Percentiles rank a stretch among this genome's conserved stretches.
Evolutionary conservation across 2,797 vertebrate species (phyloP).

Genomic region (Micromesistius poutassou): DNA sequence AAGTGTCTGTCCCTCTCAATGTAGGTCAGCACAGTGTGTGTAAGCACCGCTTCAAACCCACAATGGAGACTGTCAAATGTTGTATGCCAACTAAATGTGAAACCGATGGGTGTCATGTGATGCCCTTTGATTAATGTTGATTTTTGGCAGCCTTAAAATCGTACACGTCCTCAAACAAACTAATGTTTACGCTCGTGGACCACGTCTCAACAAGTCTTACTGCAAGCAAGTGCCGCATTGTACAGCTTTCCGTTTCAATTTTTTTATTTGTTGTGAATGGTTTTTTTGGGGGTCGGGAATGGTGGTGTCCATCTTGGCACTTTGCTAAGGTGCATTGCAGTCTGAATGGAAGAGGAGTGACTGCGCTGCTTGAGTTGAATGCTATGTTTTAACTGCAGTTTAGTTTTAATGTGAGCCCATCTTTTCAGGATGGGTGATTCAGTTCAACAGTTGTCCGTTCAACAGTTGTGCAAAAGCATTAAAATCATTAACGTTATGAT

Average conservation of each 20-base stretch:
- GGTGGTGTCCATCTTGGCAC: not conserved
- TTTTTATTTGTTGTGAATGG: not conserved
- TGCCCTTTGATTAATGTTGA: not conserved
- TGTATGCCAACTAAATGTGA: not conserved
- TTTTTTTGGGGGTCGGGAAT: not conserved
- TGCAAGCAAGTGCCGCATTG: conserved; percentile 3
- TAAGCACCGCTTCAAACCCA: not conserved
- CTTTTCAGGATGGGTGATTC: too few relatives aligned
- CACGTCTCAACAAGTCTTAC: not conserved
- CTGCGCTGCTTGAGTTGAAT: not conserved
- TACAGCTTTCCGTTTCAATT: not conserved
- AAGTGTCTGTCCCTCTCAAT: not conserved
- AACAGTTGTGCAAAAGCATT: too few relatives aligned
- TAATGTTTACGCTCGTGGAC: not conserved
- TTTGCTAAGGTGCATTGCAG: too few relatives aligned
- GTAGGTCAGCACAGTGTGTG: not conserved
- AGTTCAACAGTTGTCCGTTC: too few relatives aligned
- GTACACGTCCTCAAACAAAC: not conserved
- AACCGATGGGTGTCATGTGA: not conserved
- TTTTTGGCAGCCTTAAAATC: not conserved
- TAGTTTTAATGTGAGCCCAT: not conserved
- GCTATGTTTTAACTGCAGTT: not conserved
- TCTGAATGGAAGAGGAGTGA: not conserved
- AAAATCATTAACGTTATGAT: not conserved
- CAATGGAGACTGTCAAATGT: not conserved